Evolutionary conservation across 2,888 invertebrate species (phyloP).

Genomic region (Cosmorhoe ocellata): DNA sequence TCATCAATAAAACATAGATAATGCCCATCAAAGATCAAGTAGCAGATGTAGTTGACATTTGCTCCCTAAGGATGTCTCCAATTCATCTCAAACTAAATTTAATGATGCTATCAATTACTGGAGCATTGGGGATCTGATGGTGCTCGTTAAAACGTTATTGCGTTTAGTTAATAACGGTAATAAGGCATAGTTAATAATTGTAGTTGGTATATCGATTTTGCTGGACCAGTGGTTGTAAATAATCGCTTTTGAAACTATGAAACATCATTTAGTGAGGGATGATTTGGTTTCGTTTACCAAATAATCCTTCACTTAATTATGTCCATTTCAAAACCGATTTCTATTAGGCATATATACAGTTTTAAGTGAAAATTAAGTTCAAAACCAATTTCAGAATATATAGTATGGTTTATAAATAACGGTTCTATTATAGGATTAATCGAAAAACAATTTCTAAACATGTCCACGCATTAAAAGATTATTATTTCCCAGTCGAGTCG

Average conservation of each 20-base stretch:
- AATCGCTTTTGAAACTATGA: conserved; percentile 9
- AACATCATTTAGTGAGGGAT: no score
- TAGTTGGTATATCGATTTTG: conserved; percentile 20
- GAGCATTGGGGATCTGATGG: conserved; percentile 34
- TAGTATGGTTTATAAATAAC: no score
- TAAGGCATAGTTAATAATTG: conserved; percentile 36
- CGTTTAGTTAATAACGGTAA: conserved; percentile 42
- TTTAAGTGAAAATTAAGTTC: no score
- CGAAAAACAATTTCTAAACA: background rate
- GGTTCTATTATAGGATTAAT: no score
- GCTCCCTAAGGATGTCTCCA: conserved; percentile 32
- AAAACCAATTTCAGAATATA: no score
- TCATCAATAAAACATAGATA: conserved; percentile 2
- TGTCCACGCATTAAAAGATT: background rate
- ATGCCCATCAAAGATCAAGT: conserved; percentile 29
- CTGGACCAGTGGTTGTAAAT: conserved; percentile 9
- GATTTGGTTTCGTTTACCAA: no score
- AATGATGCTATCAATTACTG: conserved; percentile 51
- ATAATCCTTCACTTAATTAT: no score
- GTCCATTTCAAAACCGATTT: no score
- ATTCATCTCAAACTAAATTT: conserved; percentile 53
- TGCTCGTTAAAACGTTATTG: conserved; percentile 45
- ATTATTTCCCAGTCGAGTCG: conserved; percentile 24
- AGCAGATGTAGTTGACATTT: conserved; percentile 37
- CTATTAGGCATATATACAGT: no score